Evolutionary conservation across 2,113 vertebrate species (phyloP).

Genomic region (Gambusia affinis): DNA sequence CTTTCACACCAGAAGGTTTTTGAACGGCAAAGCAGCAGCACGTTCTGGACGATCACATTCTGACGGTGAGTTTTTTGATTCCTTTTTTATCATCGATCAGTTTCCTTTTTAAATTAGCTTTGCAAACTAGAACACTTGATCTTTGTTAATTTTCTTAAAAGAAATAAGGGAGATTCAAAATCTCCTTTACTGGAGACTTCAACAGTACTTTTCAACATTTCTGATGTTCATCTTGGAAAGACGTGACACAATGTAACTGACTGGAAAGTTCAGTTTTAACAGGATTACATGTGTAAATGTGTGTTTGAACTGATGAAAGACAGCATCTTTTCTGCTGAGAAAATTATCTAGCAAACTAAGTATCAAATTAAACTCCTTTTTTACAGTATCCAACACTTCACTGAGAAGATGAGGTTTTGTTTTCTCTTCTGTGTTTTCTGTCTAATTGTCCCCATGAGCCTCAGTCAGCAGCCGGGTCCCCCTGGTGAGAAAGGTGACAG

Average conservation of each 20-base stretch:
- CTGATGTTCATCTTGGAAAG: neutral
- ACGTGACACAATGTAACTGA: no score
- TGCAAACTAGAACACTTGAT: neutral
- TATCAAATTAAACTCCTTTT: neutral
- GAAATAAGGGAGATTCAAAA: no score
- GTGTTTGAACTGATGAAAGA: neutral
- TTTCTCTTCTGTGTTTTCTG: neutral
- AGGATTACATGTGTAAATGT: neutral
- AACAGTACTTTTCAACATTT: neutral
- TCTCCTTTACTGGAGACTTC: neutral
- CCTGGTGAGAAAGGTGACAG: neutral
- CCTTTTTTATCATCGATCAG: neutral
- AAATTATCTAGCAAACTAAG: no score
- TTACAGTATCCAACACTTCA: no score
- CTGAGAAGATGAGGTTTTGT: conserved; percentile 3
- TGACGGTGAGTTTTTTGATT: neutral
- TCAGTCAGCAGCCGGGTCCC: neutral
- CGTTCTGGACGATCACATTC: neutral
- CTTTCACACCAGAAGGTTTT: no score
- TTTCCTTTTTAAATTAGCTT: neutral
- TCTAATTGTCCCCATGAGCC: neutral
- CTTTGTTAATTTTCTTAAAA: no score
- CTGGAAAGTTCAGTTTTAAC: no score
- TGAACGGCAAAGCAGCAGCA: no score
- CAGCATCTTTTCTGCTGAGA: no score